Percentiles rank a stretch among this genome's conserved stretches.
phyloP scores from a whole-genome alignment of 2,797 vertebrate genomes.

The Anableps anableps region DNA sequence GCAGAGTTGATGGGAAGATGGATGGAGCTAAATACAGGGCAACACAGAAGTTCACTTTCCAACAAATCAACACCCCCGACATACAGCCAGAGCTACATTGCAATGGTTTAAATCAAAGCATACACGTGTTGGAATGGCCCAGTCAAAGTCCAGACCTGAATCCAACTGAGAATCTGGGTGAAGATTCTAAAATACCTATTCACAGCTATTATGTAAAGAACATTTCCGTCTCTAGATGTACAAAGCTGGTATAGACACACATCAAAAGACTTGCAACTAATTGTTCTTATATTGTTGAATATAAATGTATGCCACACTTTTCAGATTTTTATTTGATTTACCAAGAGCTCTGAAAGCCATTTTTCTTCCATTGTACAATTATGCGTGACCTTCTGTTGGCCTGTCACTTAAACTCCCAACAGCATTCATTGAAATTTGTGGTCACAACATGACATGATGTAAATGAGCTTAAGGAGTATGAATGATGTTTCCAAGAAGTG shows the following conservation, averaged over 20 bases:
- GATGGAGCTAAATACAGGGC: too few relatives aligned
- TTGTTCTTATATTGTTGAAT: not conserved
- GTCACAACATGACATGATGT: not conserved
- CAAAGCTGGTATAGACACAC: not conserved
- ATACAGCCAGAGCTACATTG: not conserved
- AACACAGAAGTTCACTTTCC: too few relatives aligned
- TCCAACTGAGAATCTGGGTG: not conserved
- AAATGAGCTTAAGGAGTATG: not conserved
- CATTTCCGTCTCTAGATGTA: not conserved
- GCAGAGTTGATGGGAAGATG: too few relatives aligned
- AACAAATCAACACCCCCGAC: too few relatives aligned
- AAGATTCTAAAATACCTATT: not conserved
- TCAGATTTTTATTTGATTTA: not conserved
- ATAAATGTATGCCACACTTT: not conserved
- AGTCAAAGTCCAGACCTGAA: not conserved
- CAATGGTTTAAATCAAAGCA: not conserved
- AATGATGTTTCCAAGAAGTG: not conserved
- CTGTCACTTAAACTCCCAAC: not conserved
- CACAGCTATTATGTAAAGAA: not conserved
- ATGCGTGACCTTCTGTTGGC: not conserved
- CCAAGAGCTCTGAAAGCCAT: not conserved
- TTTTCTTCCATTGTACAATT: not conserved
- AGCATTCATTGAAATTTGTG: not conserved
- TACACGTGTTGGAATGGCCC: not conserved
- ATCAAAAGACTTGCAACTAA: not conserved